Evolutionary conservation across 1,140 invertebrate genomes (phyloP).

Genomic region (Magallana gigas): DNA sequence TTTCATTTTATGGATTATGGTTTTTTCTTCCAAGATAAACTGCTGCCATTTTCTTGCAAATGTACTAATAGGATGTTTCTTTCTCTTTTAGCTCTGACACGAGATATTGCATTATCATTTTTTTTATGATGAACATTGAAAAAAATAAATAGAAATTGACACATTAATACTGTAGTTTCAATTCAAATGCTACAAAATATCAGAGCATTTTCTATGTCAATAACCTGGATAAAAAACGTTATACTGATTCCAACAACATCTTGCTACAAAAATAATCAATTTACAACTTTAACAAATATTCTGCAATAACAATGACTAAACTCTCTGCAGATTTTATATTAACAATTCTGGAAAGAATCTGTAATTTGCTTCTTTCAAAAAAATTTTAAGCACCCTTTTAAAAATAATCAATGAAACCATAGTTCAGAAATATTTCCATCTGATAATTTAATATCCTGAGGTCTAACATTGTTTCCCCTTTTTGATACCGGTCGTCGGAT

Average conservation of each 20-base stretch:
- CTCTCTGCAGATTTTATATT: not conserved
- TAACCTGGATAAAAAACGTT: not conserved
- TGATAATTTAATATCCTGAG: not conserved
- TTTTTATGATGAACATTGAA: not conserved
- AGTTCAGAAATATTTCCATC: not conserved
- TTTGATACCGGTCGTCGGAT: not conserved
- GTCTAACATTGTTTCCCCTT: not conserved
- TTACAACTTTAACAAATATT: conserved; percentile 23
- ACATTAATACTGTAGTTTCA: conserved; percentile 3
- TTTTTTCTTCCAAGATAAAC: not conserved
- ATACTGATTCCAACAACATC: not conserved
- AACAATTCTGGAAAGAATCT: not conserved
- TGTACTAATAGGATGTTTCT: not conserved
- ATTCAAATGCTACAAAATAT: conserved; percentile 5
- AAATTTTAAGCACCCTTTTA: not conserved
- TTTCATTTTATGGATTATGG: not conserved
- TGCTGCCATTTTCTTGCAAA: conserved; percentile 28
- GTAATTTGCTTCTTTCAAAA: not conserved
- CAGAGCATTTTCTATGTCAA: not conserved
- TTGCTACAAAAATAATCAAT: conserved; percentile 28
- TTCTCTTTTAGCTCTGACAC: not conserved
- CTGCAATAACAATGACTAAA: conserved; percentile 8
- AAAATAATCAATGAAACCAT: not conserved
- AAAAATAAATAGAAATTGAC: not conserved
- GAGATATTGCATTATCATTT: not conserved